These are phyloP conservation scores for Pseudomyrmex pallidus DNA, from an alignment of 1,140 invertebrate genomes.

Conservation along the genomic window DNA sequence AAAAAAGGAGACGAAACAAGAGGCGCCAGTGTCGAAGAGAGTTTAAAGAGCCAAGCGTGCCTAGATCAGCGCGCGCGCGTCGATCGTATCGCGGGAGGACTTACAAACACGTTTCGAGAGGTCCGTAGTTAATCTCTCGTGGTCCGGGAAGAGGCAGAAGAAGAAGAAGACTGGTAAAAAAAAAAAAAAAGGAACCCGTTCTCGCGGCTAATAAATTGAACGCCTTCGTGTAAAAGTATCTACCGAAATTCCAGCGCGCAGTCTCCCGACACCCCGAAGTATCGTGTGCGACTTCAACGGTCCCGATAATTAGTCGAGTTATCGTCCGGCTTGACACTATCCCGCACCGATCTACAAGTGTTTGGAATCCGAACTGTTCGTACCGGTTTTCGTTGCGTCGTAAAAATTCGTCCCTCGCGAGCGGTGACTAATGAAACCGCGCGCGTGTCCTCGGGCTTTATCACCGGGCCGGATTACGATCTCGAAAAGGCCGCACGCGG, in stretches of 20 bases:
- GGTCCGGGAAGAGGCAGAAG: background rate
- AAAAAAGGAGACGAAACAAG: background rate
- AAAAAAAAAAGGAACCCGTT: constrained; percentile 1
- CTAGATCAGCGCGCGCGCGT: constrained; percentile 31
- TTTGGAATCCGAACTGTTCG: constrained; percentile 69
- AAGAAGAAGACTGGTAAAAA: background rate
- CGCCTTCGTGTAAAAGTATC: constrained; percentile 50
- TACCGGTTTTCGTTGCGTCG: constrained; percentile 56
- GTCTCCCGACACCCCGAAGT: constrained; percentile 18
- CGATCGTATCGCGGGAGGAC: constrained; percentile 45
- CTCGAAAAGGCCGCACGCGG: constrained; percentile 35
- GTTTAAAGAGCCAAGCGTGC: constrained; percentile 36
- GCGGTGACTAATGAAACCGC: constrained; percentile 69
- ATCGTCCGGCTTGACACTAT: constrained; percentile 69
- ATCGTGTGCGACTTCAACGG: constrained; percentile 28
- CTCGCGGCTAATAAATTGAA: constrained; percentile 62
- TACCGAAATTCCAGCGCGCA: constrained; percentile 47
- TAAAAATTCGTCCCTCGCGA: constrained; percentile 65
- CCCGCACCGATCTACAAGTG: constrained; percentile 69
- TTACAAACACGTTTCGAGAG: constrained; percentile 49
- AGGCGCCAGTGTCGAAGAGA: constrained; percentile 39
- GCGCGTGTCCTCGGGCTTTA: constrained; percentile 68
- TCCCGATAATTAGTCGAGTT: constrained; percentile 70
- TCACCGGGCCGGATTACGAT: constrained; percentile 66
- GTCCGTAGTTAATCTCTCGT: constrained; percentile 39